phyloP scores from a whole-genome alignment of 2,888 invertebrate genomes.

The Phyllotreta cruciferae region DNA sequence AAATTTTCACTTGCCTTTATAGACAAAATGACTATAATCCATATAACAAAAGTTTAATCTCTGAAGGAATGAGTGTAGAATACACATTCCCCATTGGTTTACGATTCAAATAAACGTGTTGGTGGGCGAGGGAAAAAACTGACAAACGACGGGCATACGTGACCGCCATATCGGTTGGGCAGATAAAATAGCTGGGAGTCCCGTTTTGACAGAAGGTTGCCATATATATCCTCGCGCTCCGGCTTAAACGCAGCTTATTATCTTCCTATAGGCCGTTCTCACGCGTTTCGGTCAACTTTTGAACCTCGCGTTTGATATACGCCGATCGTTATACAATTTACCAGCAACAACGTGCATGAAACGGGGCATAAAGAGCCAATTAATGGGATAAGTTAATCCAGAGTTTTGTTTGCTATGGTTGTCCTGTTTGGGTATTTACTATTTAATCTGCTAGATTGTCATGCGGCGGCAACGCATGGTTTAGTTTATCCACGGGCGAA shows the following conservation, averaged over 20 bases:
- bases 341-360: too few relatives aligned
- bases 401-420: too few relatives aligned
- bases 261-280: slow-evolving; percentile 12
- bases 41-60: too few relatives aligned
- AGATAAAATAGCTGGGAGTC: slow-evolving; percentile 25
- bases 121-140: slow-evolving; percentile 26
- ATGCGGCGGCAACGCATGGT: too few relatives aligned
- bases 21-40: too few relatives aligned
- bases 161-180: slow-evolving; percentile 26
- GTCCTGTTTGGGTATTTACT: too few relatives aligned
- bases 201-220: slow-evolving; percentile 19
- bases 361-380: too few relatives aligned
- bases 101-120: slow-evolving; percentile 8
- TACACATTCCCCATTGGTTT: not conserved
- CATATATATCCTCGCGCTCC: slow-evolving; percentile 1
- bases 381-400: too few relatives aligned
- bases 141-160: slow-evolving; percentile 33
- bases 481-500: too few relatives aligned
- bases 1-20: too few relatives aligned
- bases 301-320: slow-evolving; percentile 14
- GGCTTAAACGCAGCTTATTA: slow-evolving; percentile 12
- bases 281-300: slow-evolving; percentile 14
- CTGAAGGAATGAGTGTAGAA: not conserved
- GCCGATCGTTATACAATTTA: too few relatives aligned
- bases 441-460: too few relatives aligned